A percentile compares a stretch with the other conserved stretches of the same genome.
Evolutionary conservation across 2,888 invertebrate genomes (phyloP).

Genomic region (Melinopterus prodromus): DNA sequence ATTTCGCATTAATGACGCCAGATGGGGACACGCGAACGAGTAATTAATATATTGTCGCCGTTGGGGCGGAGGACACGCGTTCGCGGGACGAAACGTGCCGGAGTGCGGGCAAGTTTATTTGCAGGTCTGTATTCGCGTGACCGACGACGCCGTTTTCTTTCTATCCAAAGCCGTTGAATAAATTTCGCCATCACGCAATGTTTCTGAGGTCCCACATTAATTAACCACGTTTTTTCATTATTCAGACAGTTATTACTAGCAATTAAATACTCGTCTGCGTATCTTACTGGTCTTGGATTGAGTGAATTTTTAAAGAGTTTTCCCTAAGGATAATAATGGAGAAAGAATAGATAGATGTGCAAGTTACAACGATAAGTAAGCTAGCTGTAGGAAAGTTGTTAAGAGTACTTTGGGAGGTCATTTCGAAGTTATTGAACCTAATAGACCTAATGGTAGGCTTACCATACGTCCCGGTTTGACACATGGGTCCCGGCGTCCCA

Average conservation of each 20-base stretch:
- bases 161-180: not conserved
- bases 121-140: not conserved
- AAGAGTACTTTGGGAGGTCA: no score
- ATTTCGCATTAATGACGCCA: slow-evolving; percentile 4
- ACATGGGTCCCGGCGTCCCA: no score
- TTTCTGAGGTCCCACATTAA: not conserved
- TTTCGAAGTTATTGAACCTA: no score
- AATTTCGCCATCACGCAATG: not conserved
- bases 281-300: no score
- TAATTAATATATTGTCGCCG: not conserved
- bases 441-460: no score
- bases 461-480: no score
- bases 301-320: no score
- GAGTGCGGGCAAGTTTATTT: not conserved
- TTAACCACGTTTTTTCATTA: not conserved
- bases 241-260: not conserved
- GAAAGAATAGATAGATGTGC: no score
- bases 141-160: not conserved
- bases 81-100: not conserved
- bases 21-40: not conserved
- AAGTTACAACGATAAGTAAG: no score
- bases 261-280: not conserved
- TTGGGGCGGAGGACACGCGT: not conserved
- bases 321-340: no score
- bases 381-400: no score